A percentile compares a stretch with the other conserved stretches of the same genome.
These are phyloP conservation scores for Dendronephthya gigantea DNA, from an alignment of 64 coral and sea anemone genomes.

Conservation along the genomic window DNA sequence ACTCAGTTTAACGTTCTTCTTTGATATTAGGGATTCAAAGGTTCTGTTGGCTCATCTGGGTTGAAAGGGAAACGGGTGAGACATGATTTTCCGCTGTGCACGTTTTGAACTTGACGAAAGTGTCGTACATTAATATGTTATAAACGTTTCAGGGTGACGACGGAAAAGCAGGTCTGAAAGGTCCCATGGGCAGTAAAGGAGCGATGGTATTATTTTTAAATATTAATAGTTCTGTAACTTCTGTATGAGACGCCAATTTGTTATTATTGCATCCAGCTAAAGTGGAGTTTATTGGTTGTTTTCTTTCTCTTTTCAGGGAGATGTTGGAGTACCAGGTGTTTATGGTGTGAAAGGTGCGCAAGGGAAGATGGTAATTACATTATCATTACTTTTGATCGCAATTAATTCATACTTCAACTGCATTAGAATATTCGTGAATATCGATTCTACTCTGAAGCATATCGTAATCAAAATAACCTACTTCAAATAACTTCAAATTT, in stretches of 20 bases:
- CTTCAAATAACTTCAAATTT: no score
- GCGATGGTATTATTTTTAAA: not conserved
- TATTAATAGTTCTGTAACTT: no score
- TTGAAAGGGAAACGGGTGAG: not conserved
- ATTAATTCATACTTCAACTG: no score
- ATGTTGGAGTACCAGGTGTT: not conserved
- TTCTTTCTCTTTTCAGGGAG: not conserved
- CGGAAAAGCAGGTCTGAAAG: not conserved
- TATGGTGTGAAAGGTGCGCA: not conserved
- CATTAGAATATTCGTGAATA: no score
- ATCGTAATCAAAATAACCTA: no score
- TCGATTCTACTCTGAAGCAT: no score
- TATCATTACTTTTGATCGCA: not conserved
- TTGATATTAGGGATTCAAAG: not conserved
- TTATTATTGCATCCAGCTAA: not conserved
- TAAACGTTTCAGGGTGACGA: not conserved
- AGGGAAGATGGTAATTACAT: not conserved
- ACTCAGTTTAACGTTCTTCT: not conserved
- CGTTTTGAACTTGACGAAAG: not conserved
- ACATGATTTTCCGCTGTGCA: not conserved
- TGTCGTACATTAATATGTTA: not conserved
- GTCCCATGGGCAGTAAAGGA: not conserved
- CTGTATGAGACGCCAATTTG: not conserved
- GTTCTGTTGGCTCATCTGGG: not conserved
- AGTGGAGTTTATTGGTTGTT: not conserved